Conservation (phyloP, 1,140 invertebrate genomes). For the Drosophila orena region DNA sequence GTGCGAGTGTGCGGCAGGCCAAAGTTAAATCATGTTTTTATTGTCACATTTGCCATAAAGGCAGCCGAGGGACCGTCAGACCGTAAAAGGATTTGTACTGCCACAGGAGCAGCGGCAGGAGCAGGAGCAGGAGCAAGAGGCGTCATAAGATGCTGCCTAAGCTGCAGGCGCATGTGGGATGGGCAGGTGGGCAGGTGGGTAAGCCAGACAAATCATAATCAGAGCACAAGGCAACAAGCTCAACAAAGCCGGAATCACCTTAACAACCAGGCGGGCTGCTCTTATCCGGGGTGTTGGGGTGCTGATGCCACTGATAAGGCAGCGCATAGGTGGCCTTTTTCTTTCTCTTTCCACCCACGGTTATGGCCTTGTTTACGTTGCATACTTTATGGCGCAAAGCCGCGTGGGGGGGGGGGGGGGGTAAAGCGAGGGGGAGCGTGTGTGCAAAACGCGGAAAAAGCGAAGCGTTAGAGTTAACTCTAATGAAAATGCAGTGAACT, state of each 20-base stretch:
- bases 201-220: slow-evolving; percentile 82
- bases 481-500: slow-evolving; percentile 67
- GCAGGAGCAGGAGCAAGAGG: slow-evolving; percentile 23
- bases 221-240: slow-evolving; percentile 53
- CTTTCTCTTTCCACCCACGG: slow-evolving; percentile 21
- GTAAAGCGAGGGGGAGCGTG: neutral
- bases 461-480: slow-evolving; percentile 37
- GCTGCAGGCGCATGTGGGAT: slow-evolving; percentile 23
- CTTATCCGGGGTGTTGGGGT: neutral
- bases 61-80: slow-evolving; percentile 50
- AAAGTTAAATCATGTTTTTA: slow-evolving; percentile 83
- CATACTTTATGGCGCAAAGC: slow-evolving; percentile 62
- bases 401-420: neutral
- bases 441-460: slow-evolving; percentile 19
- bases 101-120: slow-evolving; percentile 7
- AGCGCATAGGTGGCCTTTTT: slow-evolving; percentile 2
- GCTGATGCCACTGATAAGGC: slow-evolving; percentile 42
- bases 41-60: slow-evolving; percentile 82
- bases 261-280: slow-evolving; percentile 48
- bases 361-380: slow-evolving; percentile 70
- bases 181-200: slow-evolving; percentile 19
- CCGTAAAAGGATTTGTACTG: slow-evolving; percentile 32
- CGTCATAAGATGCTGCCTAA: slow-evolving; percentile 70
- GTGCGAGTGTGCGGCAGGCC: slow-evolving; percentile 57
- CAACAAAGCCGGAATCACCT: slow-evolving; percentile 55